A percentile compares a stretch with the other conserved stretches of the same genome.
phyloP scores from a whole-genome alignment of 1,140 invertebrate genomes.

The Propsilocerus akamusi region DNA sequence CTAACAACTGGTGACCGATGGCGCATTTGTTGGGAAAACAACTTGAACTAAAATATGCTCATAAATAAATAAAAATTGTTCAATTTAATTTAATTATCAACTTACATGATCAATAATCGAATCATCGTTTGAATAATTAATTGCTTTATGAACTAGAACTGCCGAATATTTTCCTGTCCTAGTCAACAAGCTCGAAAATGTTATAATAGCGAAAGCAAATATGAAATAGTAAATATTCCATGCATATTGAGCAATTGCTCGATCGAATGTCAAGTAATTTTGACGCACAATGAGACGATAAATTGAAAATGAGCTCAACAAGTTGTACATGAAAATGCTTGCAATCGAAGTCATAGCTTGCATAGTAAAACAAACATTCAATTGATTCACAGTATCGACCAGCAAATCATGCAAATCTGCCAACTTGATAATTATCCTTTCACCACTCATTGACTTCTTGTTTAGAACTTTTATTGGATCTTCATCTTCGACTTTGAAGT shows the following conservation, averaged over 20 bases:
- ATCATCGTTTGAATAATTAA: neutral
- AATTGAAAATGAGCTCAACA: neutral
- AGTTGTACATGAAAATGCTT: neutral
- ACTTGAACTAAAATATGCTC: neutral
- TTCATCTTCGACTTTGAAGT: too few species aligned
- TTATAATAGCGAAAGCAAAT: neutral
- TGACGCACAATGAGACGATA: neutral
- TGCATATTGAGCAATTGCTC: neutral
- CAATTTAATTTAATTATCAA: too few species aligned
- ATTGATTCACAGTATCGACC: neutral
- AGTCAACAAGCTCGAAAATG: neutral
- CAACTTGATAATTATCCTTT: neutral
- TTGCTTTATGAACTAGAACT: neutral
- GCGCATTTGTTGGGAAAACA: conserved; percentile 4
- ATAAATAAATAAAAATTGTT: too few species aligned
- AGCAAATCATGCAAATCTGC: neutral
- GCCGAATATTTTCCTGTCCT: neutral
- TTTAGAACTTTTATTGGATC: neutral
- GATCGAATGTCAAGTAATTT: neutral
- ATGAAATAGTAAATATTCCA: neutral
- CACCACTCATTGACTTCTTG: neutral
- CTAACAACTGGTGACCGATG: neutral
- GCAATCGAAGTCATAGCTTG: neutral
- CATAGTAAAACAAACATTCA: neutral
- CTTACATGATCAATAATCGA: neutral